phyloP scores from a whole-genome alignment of 2,888 invertebrate genomes.

The Gnatocerus cornutus region DNA sequence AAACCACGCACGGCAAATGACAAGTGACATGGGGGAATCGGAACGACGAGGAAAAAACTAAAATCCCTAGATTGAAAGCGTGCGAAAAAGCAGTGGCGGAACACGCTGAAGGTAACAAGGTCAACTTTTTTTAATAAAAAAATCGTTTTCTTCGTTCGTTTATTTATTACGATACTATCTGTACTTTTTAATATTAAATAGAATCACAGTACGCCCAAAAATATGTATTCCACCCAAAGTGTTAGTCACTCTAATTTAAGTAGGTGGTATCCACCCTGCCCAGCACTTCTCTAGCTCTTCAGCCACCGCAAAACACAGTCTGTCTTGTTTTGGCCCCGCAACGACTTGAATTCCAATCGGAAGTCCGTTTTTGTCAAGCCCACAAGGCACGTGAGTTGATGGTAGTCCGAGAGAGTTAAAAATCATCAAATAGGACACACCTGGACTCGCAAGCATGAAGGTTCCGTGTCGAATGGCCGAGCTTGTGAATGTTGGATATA shows the following conservation, averaged over 20 bases:
- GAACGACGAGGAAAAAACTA: no score
- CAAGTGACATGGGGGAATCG: not conserved
- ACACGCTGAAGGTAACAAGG: no score
- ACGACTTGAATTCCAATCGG: constrained; percentile 87
- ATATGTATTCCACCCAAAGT: no score
- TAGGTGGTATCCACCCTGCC: constrained; percentile 86
- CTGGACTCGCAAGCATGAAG: constrained; percentile 75
- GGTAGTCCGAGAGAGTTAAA: constrained; percentile 85
- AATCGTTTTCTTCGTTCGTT: no score
- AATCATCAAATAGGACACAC: constrained; percentile 78
- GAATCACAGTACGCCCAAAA: not conserved
- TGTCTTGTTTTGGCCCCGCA: constrained; percentile 84
- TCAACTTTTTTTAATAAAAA: no score
- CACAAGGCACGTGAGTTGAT: constrained; percentile 83
- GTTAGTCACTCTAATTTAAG: no score
- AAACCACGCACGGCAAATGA: constrained; percentile 1
- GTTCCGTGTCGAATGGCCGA: constrained; percentile 80
- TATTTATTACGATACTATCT: no score
- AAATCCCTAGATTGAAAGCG: no score
- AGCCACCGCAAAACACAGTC: constrained; percentile 87
- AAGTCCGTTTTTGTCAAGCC: constrained; percentile 76
- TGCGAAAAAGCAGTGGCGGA: no score
- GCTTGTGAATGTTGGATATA: constrained; percentile 81
- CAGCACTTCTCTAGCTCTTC: constrained; percentile 83
- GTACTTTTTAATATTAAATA: no score